Evolutionary conservation across 2,797 vertebrate genomes (phyloP), one percentile per base, ranked within the genome.

Genomic region (Gorsachius magnificus): DNA sequence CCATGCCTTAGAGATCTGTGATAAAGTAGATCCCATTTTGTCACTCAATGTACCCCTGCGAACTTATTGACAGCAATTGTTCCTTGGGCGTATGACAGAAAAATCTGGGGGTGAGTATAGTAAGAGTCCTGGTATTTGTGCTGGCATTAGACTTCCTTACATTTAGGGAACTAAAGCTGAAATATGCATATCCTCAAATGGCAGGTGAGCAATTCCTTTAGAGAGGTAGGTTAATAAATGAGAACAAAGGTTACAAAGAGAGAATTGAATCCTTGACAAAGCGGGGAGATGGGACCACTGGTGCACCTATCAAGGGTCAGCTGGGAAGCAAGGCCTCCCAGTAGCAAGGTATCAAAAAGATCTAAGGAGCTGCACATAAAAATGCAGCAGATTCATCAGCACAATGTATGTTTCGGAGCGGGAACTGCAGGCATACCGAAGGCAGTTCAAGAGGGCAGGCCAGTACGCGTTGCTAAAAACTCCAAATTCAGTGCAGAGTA

Each of bases 381-480:
- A 95, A 95, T 94, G 89, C 91, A 96, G 87, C 80, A 93, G 93
- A 90, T 93, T 94, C 54, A 89, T 93, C 91, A 95, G 88, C 95
- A 92, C 91, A 94, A 50, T 11, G 38, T 38, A 48, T 19, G 43
- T 41, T 96, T 92, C 86, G 68, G 96, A 96, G 82, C 20, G 70
- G 88, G 85, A 97, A 94, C 95, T 96, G 64, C 82, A 90, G 91
- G 88, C 88, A 58, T 48, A 86, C 41, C 65, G 79, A 20, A 70
- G 74, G 91, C 71, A 95, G 92, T 96, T 97, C 93, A 92, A 81
- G 92, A 96, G 96, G 70, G 74, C 57, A 89, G 87, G 41, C 86
- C 22, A 24, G 38, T 87, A 65, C 86, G 74, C 2, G 0, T 16
- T 84, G 48, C 57, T 38, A 57, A 65, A 92, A 94, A 91, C 35